Conservation (phyloP, 2,888 invertebrate species). For the Coelogynopora nodosa region DNA sequence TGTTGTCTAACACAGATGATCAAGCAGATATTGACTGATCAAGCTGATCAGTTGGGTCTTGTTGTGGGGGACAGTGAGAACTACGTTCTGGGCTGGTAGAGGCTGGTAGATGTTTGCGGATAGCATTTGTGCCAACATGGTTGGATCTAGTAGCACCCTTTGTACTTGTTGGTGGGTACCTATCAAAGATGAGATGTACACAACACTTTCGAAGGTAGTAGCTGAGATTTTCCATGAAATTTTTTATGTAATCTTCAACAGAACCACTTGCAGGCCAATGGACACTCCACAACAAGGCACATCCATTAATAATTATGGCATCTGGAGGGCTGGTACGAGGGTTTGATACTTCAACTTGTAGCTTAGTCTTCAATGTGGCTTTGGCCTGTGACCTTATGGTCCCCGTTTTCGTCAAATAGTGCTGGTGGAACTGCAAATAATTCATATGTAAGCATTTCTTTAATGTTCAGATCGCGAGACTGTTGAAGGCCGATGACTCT, state of each 20-base stretch:
- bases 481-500: conserved; percentile 41
- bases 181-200: conserved; percentile 46
- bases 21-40: conserved; percentile 44
- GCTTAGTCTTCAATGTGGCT: conserved; percentile 40
- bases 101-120: conserved; percentile 40
- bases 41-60: conserved; percentile 47
- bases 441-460: conserved; percentile 43
- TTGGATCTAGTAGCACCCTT: conserved; percentile 44
- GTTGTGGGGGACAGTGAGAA: conserved; percentile 47
- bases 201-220: conserved; percentile 19
- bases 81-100: conserved; percentile 46
- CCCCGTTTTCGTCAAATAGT: conserved; percentile 42
- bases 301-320: conserved; percentile 41
- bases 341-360: conserved; percentile 44
- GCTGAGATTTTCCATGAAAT: conserved; percentile 35
- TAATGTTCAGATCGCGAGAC: conserved; percentile 24
- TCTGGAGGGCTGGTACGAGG: background rate
- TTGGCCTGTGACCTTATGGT: conserved; percentile 44
- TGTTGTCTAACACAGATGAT: background rate
- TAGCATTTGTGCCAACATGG: conserved; percentile 39
- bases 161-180: conserved; percentile 46
- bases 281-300: conserved; percentile 42
- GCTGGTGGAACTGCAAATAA: conserved; percentile 39
- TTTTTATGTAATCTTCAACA: conserved; percentile 45
- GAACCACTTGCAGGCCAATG: conserved; percentile 43